Evolutionary conservation across 2,113 vertebrate genomes (phyloP).

Genomic region (Onychostoma macrolepis): DNA sequence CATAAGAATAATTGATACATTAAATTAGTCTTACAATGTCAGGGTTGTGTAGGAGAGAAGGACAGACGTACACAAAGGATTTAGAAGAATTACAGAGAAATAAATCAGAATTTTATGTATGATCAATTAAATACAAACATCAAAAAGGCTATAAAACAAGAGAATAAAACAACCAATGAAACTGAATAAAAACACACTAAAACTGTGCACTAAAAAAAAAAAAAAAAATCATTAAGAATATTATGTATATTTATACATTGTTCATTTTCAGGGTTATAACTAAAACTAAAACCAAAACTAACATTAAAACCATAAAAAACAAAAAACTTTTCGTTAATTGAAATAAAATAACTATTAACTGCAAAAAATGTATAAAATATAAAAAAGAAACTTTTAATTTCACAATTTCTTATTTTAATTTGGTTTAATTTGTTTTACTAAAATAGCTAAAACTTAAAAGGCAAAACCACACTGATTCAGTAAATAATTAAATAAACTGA

Average conservation of each 20-base stretch:
- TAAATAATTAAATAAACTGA: no score
- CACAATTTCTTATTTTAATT: neutral
- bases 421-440: neutral
- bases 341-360: no score
- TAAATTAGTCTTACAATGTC: slow-evolving; percentile 88
- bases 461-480: no score
- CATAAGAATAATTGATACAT: slow-evolving; percentile 93
- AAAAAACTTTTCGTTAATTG: no score
- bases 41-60: slow-evolving; percentile 74
- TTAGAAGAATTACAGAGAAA: slow-evolving; percentile 17
- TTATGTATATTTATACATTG: no score
- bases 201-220: neutral
- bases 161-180: neutral
- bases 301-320: no score
- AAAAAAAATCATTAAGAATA: no score
- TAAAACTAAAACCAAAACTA: no score
- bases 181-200: neutral
- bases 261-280: no score
- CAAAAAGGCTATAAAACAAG: neutral
- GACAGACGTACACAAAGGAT: neutral
- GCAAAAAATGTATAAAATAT: no score
- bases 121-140: neutral
- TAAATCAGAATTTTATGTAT: neutral
- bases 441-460: no score
- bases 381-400: no score